Evolutionary conservation across 2,113 vertebrate species (phyloP), one percentile per base, ranked within the genome.

Genomic region (Dipodomys spectabilis): DNA sequence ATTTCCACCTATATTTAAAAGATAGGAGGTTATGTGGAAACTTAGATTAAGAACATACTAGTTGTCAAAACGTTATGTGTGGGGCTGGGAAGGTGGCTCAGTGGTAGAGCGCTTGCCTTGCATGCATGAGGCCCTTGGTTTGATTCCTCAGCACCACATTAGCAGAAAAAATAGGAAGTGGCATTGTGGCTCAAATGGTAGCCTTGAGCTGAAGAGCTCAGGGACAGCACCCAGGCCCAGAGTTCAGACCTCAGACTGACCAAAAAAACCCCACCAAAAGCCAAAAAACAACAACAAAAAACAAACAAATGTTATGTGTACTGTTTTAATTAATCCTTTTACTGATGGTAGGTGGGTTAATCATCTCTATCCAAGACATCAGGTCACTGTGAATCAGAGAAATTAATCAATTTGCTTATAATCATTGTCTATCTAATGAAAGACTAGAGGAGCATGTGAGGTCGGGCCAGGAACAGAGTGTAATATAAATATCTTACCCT

Each of bases 1-100:
- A 53, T 83, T 94, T 96, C 74, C 10, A 60, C 32, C 65, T 82
- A 44, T 94, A 81, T 92, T 57, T 92, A 93, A 93, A 95, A 95
- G 67, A 19, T 32, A 86, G 64, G 49, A 74, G 67, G 64, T 79
- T 3, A 4, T 53, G 6, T 84, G 60, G 65, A 86, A 80, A 68
- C n/a, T 71, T 64, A 68, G 5, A 53, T 67, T 75, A 78, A 64
- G 73, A 81, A 57, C 65, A 25, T 7, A 27, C 16, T 67, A 72
- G 49, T 73, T 94, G 28, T 39, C 72, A 32, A n/a, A 67, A 62
- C 82, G 16, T 62, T 16, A 25, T 44, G 18, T 71, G 73, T 45
- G 39, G 39, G 39, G 39, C 39, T 39, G 39, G 39, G 39, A 39
- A 39, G 39, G 39, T 39, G 39, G 39, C 39, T 39, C 39, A 39